Evolutionary conservation across 2,888 invertebrate genomes (phyloP).

Genomic region (Acanthosoma haemorrhoidale): DNA sequence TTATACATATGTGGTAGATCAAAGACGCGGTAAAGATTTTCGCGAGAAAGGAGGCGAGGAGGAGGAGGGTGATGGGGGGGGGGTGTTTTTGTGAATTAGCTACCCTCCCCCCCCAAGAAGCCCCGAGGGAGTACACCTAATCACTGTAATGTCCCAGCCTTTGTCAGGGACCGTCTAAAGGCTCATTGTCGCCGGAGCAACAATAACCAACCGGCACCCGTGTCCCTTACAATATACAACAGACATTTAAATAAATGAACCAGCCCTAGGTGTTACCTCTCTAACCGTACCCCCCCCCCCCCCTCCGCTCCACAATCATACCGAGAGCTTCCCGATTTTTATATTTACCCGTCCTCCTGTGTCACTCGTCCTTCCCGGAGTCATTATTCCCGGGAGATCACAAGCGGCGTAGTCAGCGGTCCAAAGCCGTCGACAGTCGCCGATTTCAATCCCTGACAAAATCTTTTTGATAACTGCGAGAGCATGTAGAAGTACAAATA

Average conservation of each 20-base stretch:
- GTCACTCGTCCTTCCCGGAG: too few species aligned
- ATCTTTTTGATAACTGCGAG: too few species aligned
- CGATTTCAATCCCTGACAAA: too few species aligned
- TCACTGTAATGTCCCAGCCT: slow-evolving; percentile 25
- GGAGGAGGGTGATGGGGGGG: background rate
- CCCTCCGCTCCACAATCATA: background rate
- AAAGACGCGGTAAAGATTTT: slow-evolving; percentile 19
- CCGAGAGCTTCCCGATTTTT: background rate
- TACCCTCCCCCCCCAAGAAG: background rate
- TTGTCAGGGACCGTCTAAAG: slow-evolving; percentile 16
- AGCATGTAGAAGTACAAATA: too few species aligned
- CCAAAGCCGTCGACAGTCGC: too few species aligned
- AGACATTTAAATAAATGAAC: slow-evolving; percentile 36
- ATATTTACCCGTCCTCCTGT: too few species aligned
- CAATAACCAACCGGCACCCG: slow-evolving; percentile 21
- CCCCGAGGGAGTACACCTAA: slow-evolving; percentile 20
- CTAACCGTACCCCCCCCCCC: background rate
- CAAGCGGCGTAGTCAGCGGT: too few species aligned
- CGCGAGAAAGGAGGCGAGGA: background rate
- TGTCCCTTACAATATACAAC: slow-evolving; percentile 29
- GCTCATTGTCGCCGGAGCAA: slow-evolving; percentile 19
- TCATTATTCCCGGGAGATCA: too few species aligned
- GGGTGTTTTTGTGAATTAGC: slow-evolving; percentile 29
- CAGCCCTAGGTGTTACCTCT: slow-evolving; percentile 1
- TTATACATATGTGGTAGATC: slow-evolving; percentile 20